These are phyloP conservation scores for Harpalus rufipes DNA, from an alignment of 2,888 invertebrate genomes.

Conservation along the genomic window DNA sequence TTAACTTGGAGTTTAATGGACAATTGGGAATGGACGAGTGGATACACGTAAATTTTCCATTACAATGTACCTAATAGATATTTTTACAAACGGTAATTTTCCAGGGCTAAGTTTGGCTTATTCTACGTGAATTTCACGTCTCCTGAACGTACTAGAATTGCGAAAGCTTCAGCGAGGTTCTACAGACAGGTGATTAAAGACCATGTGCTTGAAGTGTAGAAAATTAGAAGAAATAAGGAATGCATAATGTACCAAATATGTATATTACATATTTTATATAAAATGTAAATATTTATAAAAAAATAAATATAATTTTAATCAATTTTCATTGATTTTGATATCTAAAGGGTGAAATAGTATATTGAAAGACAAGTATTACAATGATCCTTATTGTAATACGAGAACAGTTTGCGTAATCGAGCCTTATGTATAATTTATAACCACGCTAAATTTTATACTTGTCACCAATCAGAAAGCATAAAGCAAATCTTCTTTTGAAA, in stretches of 20 bases:
- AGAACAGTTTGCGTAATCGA: no score
- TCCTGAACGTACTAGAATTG: slow-evolving; percentile 1
- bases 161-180: slow-evolving; percentile 1
- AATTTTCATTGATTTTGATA: no score
- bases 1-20: slow-evolving; percentile 90
- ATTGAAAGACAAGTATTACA: no score
- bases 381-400: no score
- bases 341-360: no score
- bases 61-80: not conserved
- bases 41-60: slow-evolving; percentile 82
- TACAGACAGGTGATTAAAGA: not conserved
- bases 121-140: slow-evolving; percentile 1
- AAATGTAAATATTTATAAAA: not conserved
- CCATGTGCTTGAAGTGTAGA: not conserved
- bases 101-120: slow-evolving; percentile 3
- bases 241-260: no score
- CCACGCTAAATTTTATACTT: no score
- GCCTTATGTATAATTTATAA: no score
- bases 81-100: not conserved
- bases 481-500: no score
- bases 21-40: slow-evolving; percentile 89
- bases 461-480: no score
- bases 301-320: no score
- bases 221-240: not conserved
- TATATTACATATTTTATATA: not conserved